phyloP scores from a whole-genome alignment of 2,113 vertebrate species.

The Heterotilapia buettikoferi region DNA sequence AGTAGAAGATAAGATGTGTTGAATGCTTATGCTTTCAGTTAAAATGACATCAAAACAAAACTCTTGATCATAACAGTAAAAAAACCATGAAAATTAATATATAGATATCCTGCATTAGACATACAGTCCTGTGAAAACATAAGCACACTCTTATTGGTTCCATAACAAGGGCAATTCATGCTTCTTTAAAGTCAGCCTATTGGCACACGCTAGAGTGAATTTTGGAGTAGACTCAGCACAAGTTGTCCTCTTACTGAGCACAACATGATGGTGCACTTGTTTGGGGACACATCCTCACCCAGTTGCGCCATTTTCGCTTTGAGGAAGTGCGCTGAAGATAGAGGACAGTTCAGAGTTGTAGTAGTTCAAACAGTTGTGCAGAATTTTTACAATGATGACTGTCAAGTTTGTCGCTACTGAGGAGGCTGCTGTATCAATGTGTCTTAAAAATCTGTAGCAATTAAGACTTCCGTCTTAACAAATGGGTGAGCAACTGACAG shows the following conservation, averaged over 20 bases:
- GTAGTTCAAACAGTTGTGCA: not conserved
- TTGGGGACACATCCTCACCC: not conserved
- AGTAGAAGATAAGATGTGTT: not conserved
- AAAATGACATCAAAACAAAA: not conserved
- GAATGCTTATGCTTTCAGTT: not conserved
- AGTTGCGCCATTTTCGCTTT: not conserved
- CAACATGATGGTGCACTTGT: fast-evolving
- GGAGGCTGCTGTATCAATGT: fast-evolving
- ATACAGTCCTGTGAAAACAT: too few species aligned
- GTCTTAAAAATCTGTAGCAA: not conserved
- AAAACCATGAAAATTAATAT: too few species aligned
- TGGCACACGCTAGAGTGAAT: not conserved
- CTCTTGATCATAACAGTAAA: too few species aligned
- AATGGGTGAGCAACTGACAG: fast-evolving
- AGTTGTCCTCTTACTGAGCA: not conserved
- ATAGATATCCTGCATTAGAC: too few species aligned
- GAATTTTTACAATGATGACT: not conserved
- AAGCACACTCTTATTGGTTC: too few species aligned
- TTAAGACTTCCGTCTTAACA: not conserved
- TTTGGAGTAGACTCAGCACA: not conserved
- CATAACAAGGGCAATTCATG: too few species aligned
- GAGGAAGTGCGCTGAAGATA: not conserved
- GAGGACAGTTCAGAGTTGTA: not conserved
- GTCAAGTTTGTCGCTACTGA: not conserved
- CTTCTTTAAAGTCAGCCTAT: too few species aligned